Evolutionary conservation across 2,797 vertebrate species (phyloP), one percentile per base, ranked within the genome.

Genomic region (Sphenodon punctatus): DNA sequence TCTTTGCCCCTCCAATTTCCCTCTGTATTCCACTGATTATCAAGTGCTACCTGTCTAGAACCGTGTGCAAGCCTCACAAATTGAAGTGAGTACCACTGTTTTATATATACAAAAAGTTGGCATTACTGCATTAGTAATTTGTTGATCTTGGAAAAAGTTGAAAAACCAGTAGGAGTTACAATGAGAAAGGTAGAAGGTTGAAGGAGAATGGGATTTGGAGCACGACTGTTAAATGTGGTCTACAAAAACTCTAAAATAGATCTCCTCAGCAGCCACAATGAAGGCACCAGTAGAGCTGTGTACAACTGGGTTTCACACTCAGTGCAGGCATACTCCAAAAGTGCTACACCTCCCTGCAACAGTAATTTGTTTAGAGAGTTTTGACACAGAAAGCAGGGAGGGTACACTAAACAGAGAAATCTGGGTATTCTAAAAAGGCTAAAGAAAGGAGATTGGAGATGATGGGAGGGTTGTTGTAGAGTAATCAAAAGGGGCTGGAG

Each of bases 211-310:
- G 56, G 42, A 32, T 42, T 67, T 14, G 58, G 15, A 9, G 25
- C 36, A 69, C 36, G 38, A 67, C 51, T 61, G 81, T 70, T 58
- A 86, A 20, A 4, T 45, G 27, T 38, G 49, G 38, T 58, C 12
- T 66, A 38, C 51, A 61, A 38, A 53, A 82, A 78, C 42, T 55
- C 39, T 71, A 75, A 53, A 71, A 22, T n/a, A 25, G 66, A 19
- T 19, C 9, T 22, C 17, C 6, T 39, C 48, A 39, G 32, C 32
- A 72, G 39, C 58, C 78, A 30, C 84, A 82, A 69, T 38, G 41
- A 93, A 93, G 88, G 91, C 92, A 93, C 79, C 25, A 0, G 55
- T 75, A 45, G 1, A 69, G 56, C 64, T 32, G 34, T 60, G 20
- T 38, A 27, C 0, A 0, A 20, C 19, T 49, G 55, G 8, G 11